Conservation (phyloP, 2,797 vertebrate genomes). For the Sebastes umbrosus region DNA sequence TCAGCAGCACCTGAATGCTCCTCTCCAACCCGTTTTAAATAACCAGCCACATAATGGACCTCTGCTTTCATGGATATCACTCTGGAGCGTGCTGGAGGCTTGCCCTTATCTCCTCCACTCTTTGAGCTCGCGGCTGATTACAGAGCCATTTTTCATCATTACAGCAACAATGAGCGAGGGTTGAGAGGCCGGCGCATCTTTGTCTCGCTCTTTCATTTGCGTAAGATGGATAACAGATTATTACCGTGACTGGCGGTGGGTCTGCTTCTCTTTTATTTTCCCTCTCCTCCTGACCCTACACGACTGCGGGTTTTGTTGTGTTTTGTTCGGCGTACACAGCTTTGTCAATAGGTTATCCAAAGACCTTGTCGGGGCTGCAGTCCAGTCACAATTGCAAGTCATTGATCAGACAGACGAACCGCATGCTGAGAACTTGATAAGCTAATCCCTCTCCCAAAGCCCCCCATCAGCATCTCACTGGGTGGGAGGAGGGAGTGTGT, state of each 20-base stretch:
- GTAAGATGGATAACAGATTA: conserved; percentile 58
- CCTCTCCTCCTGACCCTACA: conserved; percentile 22
- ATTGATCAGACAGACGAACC: conserved; percentile 80
- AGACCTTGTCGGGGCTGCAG: conserved; percentile 76
- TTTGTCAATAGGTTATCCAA: conserved; percentile 85
- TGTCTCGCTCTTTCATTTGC: conserved; percentile 58
- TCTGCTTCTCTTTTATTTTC: conserved; percentile 22
- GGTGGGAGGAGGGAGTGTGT: conserved; percentile 48
- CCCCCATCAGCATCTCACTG: conserved; percentile 66
- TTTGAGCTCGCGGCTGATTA: conserved; percentile 53
- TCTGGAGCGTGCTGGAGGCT: conserved; percentile 42
- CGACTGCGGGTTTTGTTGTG: conserved; percentile 36
- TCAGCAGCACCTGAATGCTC: conserved; percentile 25
- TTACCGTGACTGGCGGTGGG: conserved; percentile 11
- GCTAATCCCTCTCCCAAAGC: conserved; percentile 79
- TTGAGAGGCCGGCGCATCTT: conserved; percentile 51
- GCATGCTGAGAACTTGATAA: conserved; percentile 82
- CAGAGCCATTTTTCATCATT: conserved; percentile 71
- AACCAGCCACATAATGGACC: conserved; percentile 44
- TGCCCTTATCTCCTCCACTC: conserved; percentile 46
- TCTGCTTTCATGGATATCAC: conserved; percentile 43
- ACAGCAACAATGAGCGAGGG: conserved; percentile 56
- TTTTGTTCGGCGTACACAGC: conserved; percentile 61
- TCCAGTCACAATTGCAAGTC: conserved; percentile 71
- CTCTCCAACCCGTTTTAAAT: conserved; percentile 40